These are phyloP conservation scores for Poeciliopsis occidentalis DNA, from an alignment of 2,113 vertebrate genomes.

Conservation along the genomic window DNA sequence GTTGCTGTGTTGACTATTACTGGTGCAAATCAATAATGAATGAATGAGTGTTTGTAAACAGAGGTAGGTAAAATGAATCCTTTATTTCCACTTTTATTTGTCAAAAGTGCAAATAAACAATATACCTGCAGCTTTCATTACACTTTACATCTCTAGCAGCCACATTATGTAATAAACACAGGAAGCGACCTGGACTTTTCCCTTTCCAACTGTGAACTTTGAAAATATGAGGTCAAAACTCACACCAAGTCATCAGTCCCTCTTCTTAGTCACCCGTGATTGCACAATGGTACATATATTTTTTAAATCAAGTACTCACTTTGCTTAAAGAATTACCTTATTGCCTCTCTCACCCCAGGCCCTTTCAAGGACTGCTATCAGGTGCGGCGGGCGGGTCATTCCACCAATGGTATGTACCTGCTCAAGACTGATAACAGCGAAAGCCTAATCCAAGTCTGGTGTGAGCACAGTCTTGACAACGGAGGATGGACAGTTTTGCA, in stretches of 20 bases:
- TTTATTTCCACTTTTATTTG: too few species aligned
- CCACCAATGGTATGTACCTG: constrained; percentile 93
- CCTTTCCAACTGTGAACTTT: neutral
- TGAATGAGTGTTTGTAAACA: too few species aligned
- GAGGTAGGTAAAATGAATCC: too few species aligned
- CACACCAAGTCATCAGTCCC: neutral
- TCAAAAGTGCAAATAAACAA: too few species aligned
- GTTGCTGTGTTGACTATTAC: neutral
- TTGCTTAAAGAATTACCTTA: neutral
- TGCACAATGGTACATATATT: neutral
- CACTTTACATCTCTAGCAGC: too few species aligned
- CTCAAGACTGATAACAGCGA: constrained; percentile 88
- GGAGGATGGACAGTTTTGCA: constrained; percentile 98
- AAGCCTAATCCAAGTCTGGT: constrained; percentile 91
- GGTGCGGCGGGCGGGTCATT: constrained; percentile 89
- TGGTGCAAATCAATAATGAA: neutral
- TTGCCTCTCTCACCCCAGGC: constrained; percentile 75
- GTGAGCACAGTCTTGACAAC: constrained; percentile 93
- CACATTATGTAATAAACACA: too few species aligned
- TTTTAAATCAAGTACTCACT: neutral
- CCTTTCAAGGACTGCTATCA: constrained; percentile 95
- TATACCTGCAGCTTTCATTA: too few species aligned
- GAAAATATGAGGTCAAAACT: neutral
- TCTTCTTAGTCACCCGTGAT: neutral
- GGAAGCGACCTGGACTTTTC: neutral